A percentile compares a stretch with the other conserved stretches of the same genome.
Evolutionary conservation across 2,888 invertebrate species (phyloP).

Genomic region (Acanthosoma haemorrhoidale): DNA sequence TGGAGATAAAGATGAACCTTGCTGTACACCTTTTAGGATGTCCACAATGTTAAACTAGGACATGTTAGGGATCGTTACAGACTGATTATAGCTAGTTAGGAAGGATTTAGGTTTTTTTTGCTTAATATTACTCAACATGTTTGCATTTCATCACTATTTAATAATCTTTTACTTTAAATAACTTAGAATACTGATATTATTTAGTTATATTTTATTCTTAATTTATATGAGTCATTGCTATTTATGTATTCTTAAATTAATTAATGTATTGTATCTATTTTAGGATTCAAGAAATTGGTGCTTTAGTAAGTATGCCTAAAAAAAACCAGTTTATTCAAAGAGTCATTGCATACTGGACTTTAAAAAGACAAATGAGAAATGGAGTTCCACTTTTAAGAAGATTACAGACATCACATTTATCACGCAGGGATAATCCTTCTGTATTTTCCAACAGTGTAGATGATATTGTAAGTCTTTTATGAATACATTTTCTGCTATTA

Average conservation of each 20-base stretch:
- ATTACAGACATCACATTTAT: constrained; percentile 54
- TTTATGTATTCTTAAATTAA: not conserved
- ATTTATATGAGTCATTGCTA: not conserved
- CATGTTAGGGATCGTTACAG: no score
- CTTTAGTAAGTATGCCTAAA: constrained; percentile 66
- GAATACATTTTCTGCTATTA: not conserved
- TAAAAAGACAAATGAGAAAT: constrained; percentile 89
- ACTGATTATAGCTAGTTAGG: no score
- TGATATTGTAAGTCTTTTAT: constrained; percentile 41
- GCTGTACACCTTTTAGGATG: no score
- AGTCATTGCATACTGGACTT: constrained; percentile 92
- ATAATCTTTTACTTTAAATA: not conserved
- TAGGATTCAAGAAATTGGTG: constrained; percentile 79
- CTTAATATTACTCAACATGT: no score
- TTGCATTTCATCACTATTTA: not conserved
- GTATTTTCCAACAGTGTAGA: constrained; percentile 42
- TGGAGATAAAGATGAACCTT: no score
- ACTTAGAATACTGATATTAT: not conserved
- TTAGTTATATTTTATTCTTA: not conserved
- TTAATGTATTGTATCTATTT: not conserved
- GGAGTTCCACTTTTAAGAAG: constrained; percentile 90
- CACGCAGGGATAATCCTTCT: constrained; percentile 44
- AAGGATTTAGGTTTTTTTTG: no score
- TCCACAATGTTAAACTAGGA: no score
- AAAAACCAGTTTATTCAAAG: constrained; percentile 81